These are phyloP conservation scores for Podargus strigoides DNA, from an alignment of 2,797 vertebrate species.

Conservation along the genomic window DNA sequence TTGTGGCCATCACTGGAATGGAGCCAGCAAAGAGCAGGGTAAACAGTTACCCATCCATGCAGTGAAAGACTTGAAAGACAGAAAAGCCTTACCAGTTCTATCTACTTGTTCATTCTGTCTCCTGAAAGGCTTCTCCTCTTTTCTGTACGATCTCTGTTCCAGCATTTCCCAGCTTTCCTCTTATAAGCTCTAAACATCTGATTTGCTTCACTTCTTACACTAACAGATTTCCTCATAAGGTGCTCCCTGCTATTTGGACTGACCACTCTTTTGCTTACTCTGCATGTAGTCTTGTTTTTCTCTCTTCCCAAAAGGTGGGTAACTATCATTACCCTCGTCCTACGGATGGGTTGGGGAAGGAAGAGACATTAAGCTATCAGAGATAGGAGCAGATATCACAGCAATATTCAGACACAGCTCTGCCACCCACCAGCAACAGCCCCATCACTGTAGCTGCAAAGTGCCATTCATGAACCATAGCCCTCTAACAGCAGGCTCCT, in stretches of 20 bases:
- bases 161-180: not conserved
- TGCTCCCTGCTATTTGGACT: not conserved
- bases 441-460: not conserved
- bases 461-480: not conserved
- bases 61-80: not conserved
- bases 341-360: not conserved
- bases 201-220: not conserved
- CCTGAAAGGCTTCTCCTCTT: not conserved
- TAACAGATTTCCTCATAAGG: not conserved
- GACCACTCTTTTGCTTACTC: not conserved
- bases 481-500: not conserved
- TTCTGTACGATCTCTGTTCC: not conserved
- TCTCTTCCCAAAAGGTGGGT: not conserved
- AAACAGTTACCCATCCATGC: not conserved
- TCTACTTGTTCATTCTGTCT: not conserved
- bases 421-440: not conserved
- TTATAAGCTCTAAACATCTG: not conserved
- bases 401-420: accelerated
- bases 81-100: not conserved
- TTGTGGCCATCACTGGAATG: not conserved
- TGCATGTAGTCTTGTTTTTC: not conserved
- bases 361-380: not conserved
- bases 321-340: not conserved
- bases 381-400: not conserved
- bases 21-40: not conserved